Percentiles rank a stretch among this genome's conserved stretches.
Evolutionary conservation across 2,113 vertebrate species (phyloP).

Genomic region (Nannospalax galili): DNA sequence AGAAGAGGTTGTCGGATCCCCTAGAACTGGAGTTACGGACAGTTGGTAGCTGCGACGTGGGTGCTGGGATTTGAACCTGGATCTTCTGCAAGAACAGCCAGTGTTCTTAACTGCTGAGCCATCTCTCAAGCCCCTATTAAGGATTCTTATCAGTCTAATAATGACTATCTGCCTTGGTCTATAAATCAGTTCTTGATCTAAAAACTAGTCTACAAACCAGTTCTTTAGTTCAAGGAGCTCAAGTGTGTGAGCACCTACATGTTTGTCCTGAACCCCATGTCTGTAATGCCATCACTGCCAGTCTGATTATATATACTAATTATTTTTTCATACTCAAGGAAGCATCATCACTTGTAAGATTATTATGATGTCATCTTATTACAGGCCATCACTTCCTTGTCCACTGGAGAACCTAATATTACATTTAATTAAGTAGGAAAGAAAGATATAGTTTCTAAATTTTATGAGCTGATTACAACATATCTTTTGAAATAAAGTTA

Average conservation of each 20-base stretch:
- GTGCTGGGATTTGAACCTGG: too few species aligned
- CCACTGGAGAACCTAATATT: not conserved
- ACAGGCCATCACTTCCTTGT: not conserved
- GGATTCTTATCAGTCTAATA: not conserved
- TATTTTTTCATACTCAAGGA: not conserved
- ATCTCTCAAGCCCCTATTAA: too few species aligned
- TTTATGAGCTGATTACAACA: not conserved
- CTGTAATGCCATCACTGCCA: not conserved
- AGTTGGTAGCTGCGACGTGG: too few species aligned
- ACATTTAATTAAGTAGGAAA: constrained; percentile 1
- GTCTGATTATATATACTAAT: not conserved
- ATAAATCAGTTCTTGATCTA: not conserved
- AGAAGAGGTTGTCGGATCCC: too few species aligned
- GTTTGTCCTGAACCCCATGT: not conserved
- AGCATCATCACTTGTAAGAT: not conserved
- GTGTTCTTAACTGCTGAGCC: too few species aligned
- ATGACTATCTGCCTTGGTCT: not conserved
- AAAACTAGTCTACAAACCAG: not conserved
- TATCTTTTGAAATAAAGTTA: not conserved
- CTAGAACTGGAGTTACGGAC: too few species aligned
- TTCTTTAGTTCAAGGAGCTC: not conserved
- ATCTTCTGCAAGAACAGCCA: too few species aligned
- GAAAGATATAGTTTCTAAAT: not conserved
- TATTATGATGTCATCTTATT: not conserved
- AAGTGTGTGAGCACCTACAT: not conserved